Conservation (phyloP, 2,888 invertebrate genomes). For the Drosophila colorata region DNA sequence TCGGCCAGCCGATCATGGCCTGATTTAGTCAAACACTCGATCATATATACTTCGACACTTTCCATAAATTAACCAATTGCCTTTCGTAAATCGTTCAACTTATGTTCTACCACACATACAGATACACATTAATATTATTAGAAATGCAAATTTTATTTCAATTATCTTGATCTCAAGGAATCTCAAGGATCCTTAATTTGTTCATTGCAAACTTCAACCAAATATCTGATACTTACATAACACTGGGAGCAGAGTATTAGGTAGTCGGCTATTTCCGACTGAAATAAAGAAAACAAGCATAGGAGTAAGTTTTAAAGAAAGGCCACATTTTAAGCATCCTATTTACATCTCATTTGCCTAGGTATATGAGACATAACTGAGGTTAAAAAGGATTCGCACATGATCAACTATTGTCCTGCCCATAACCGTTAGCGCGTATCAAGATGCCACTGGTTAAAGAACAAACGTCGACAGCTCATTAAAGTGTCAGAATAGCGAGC, state of each 20-base stretch:
- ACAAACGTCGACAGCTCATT: conserved; percentile 64
- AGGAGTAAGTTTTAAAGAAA: neutral
- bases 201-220: too few relatives aligned
- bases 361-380: neutral
- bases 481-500: conserved; percentile 47
- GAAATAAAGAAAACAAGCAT: too few relatives aligned
- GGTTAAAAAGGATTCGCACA: conserved; percentile 12
- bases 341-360: neutral
- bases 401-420: conserved; percentile 9
- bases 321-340: neutral
- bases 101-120: neutral
- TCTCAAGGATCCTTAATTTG: too few relatives aligned
- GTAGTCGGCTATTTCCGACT: neutral
- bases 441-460: conserved; percentile 25
- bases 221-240: too few relatives aligned
- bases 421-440: conserved; percentile 11
- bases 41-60: neutral
- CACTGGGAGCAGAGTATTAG: neutral
- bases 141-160: too few relatives aligned
- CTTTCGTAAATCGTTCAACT: neutral
- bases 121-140: neutral
- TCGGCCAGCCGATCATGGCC: conserved; percentile 87
- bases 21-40: neutral
- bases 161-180: too few relatives aligned
- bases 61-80: neutral